Evolutionary conservation across 2,113 vertebrate species (phyloP), one percentile per base, ranked within the genome.

Genomic region (Pangasianodon gigas): DNA sequence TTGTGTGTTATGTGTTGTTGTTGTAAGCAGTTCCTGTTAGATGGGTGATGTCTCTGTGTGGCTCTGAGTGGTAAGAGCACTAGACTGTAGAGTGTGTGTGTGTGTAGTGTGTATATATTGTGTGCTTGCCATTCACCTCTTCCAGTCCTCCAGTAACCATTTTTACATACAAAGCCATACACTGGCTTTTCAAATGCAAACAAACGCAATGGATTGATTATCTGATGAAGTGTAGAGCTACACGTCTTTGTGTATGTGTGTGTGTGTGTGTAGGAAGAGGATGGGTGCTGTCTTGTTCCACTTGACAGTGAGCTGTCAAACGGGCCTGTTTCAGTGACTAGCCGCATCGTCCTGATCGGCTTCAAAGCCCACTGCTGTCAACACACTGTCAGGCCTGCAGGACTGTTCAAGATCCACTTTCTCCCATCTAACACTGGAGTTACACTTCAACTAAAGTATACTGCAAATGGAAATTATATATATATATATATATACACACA

Each of bases 1-100:
- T 87, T 91, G 87, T 91, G 80, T 90, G 75, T 84, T 74, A 82
- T 46, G n/a, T 62, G 87, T 85, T 85, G 88, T 89, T 81, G 87
- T 85, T 88, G 88, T 80, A 81, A 85, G 90, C 77, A 75, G 18
- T 58, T 54, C 51, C 37, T 88, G 84, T 91, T 90, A 84, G 48
- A 80, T 51, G 85, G 77, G 85, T 85, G 86, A 89, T 54, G 80
- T 77, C 51, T 44, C 85, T 83, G 60, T 60, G 58, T 60, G 75
- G 84, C 84, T 58, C 79, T 87, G 51, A 58, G 82, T 74, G 86
- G 37, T 65, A 87, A 90, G 82, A 85, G 56, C 81, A 90, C 77
- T 75, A 80, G 9, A 71, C 9, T 56, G 18, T 44, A 77, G 16
- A 60, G 29, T 85, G 41, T 81, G 41, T 85, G 41, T 81, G 41